phyloP scores from a whole-genome alignment of 2,888 invertebrate species.

The Coelopa pilipes region DNA sequence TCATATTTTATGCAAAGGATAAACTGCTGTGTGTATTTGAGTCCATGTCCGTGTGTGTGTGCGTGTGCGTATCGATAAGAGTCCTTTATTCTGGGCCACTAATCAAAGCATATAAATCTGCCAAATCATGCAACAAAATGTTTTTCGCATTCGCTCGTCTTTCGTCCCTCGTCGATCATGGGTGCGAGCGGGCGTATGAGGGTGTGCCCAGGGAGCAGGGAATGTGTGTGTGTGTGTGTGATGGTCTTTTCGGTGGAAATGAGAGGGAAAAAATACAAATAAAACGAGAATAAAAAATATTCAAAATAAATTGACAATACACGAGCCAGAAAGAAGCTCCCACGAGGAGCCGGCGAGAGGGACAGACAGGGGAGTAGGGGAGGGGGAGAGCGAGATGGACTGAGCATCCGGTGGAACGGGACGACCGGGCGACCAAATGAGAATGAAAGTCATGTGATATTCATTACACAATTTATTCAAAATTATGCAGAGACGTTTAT shows the following conservation, averaged over 20 bases:
- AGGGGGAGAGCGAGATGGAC: no score
- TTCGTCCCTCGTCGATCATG: background rate
- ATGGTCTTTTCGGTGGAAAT: background rate
- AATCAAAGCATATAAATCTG: slow-evolving; percentile 28
- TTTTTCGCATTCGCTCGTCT: slow-evolving; percentile 13
- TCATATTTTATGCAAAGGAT: slow-evolving; percentile 24
- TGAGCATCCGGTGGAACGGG: background rate
- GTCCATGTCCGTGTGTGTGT: background rate
- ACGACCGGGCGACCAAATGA: slow-evolving; percentile 13
- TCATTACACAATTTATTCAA: slow-evolving; percentile 28
- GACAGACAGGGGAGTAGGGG: background rate
- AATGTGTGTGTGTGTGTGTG: background rate
- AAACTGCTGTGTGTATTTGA: background rate
- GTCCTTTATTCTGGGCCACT: slow-evolving; percentile 21
- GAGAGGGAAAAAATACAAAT: background rate
- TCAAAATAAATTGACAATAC: slow-evolving; percentile 11
- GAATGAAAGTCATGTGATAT: slow-evolving; percentile 17
- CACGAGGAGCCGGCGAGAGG: background rate
- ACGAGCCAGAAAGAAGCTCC: background rate
- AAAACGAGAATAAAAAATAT: slow-evolving; percentile 5
- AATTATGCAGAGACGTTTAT: slow-evolving; percentile 26
- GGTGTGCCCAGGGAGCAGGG: background rate
- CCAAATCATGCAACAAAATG: slow-evolving; percentile 27
- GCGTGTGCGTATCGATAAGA: background rate
- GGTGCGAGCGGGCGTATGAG: background rate